Evolutionary conservation across 2,797 vertebrate genomes (phyloP).

Genomic region (Eulemur albifrons): DNA sequence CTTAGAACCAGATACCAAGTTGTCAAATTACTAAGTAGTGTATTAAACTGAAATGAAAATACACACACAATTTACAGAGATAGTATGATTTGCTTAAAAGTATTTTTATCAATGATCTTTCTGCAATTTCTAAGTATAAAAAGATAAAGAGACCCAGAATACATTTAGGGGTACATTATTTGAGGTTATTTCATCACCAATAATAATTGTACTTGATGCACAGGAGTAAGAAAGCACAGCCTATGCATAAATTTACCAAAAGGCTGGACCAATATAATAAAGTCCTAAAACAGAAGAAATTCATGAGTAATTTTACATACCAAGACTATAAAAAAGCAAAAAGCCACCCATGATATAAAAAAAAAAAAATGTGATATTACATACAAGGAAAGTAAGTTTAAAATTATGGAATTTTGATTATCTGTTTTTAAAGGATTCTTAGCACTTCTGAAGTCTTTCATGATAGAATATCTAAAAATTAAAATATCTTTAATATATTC

Average conservation of each 20-base stretch:
- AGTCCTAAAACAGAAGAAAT: slow-evolving; percentile 20
- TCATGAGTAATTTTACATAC: not conserved
- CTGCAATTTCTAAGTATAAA: not conserved
- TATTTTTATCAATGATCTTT: not conserved
- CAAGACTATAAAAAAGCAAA: not conserved
- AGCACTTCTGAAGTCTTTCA: not conserved
- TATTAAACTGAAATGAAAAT: not conserved
- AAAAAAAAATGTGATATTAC: not conserved
- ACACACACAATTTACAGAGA: not conserved
- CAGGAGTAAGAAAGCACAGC: not conserved
- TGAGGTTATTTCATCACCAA: not conserved
- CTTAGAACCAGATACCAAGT: slow-evolving; percentile 1
- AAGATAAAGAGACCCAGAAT: not conserved
- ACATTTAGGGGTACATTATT: not conserved
- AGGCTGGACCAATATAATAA: not conserved
- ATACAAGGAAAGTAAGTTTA: not conserved
- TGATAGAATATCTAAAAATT: slow-evolving; percentile 6
- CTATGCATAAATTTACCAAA: not conserved
- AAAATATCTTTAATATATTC: not conserved
- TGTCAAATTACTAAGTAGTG: not conserved
- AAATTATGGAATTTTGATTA: slow-evolving; percentile 15
- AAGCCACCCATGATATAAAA: not conserved
- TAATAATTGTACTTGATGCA: not conserved
- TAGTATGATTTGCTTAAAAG: not conserved
- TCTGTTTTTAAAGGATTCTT: slow-evolving; percentile 7